Evolutionary conservation across 1,140 invertebrate species (phyloP).

Genomic region (Lucilia sericata): DNA sequence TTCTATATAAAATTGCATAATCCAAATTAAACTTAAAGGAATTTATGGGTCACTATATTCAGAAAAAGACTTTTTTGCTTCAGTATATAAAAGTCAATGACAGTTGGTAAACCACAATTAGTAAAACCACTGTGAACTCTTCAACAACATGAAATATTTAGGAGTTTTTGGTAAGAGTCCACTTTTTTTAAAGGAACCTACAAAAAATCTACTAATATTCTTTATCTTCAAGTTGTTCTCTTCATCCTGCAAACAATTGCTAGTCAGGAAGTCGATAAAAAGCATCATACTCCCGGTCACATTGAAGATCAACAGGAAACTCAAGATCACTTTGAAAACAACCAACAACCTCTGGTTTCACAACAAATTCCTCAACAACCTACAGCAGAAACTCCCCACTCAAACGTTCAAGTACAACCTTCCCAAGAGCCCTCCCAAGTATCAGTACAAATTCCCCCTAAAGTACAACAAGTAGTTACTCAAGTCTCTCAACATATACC

Average conservation of each 20-base stretch:
- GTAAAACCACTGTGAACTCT: too few relatives aligned
- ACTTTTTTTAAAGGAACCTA: neutral
- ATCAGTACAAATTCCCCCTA: neutral
- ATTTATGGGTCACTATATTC: too few relatives aligned
- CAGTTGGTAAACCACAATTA: too few relatives aligned
- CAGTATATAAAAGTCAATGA: too few relatives aligned
- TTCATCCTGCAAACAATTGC: neutral
- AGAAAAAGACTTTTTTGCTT: too few relatives aligned
- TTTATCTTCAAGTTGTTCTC: neutral
- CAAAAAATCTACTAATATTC: neutral
- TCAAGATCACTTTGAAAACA: neutral
- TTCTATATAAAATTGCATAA: too few relatives aligned
- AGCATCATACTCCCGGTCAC: neutral
- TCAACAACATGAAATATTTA: neutral
- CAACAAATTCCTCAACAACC: neutral
- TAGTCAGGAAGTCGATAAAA: neutral
- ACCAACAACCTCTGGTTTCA: neutral
- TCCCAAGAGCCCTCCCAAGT: neutral
- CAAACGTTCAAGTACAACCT: neutral
- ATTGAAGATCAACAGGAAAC: neutral
- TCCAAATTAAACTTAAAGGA: too few relatives aligned
- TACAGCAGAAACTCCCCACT: neutral
- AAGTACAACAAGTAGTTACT: conserved; percentile 32
- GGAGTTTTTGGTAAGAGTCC: neutral
- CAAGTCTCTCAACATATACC: conserved; percentile 46